Base-by-base conservation (phyloP, 2,888 invertebrate species). In the Dicycla oo region DNA sequence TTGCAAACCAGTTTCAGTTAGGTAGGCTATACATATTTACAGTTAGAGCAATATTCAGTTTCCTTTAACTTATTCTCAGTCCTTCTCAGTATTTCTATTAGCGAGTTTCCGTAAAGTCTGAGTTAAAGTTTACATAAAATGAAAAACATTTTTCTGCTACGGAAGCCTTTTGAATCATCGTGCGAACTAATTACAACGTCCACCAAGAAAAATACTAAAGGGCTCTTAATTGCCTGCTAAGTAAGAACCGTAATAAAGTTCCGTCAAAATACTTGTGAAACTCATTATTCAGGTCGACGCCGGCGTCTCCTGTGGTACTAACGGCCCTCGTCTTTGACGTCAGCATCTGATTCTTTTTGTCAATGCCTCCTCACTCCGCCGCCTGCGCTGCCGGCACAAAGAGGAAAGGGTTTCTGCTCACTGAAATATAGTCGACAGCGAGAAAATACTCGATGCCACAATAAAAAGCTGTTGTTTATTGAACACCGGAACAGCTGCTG, bases 191-290 rank as follows among this genome's bases (percentile, higher is more conserved):
- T 90, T 89, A 88, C 84, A 76, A 69, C 84, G 86, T 83, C 74
- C 75, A 69, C 70, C 75, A 86, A 88, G 87, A 89, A 91, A 89
- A 90, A 89, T 86, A 88, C 85, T 81, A 85, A 86, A 87, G 85
- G 83, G 82, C 79, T 77, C 85, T 87, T 91, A 91, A 91, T 91
- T 91, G 88, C 88, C 88, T 87, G 88, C 81, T 89, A 89, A 89
- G 86, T 86, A 88, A 81, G 80, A 89, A 87, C 85, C 86, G 87
- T 88, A 88, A 88, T 88, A 88, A 90, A 88, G 88, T 89, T 89
- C 83, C 86, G 85, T 89, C 87, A 88, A 89, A 91, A 91, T 88
- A 88, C 88, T 91, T 88, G 88, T 86, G 87, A 88, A 91, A 89
- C 88, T 91, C 91, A 90, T 91, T 91, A 91, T 88, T 88, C 86